Evolutionary conservation across 2,797 vertebrate genomes (phyloP).

Genomic region (Percopsis omiscomaycus): DNA sequence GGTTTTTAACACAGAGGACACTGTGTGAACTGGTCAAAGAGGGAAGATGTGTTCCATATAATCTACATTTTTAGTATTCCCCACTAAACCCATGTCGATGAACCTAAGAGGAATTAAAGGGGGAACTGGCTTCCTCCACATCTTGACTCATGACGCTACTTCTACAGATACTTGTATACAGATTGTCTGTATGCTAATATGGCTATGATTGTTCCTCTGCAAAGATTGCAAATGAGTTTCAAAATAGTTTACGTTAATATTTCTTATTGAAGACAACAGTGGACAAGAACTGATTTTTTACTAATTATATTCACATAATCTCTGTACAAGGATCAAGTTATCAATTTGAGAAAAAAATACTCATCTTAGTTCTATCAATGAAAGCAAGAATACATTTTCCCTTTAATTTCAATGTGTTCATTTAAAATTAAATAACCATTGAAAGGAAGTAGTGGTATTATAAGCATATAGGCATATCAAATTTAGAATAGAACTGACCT

Average conservation of each 20-base stretch:
- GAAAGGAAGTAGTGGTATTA: no score
- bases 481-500: not conserved
- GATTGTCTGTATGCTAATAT: no score
- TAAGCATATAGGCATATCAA: no score
- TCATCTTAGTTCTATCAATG: no score
- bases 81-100: conserved; percentile 5
- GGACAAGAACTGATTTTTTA: conserved; percentile 16
- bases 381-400: no score
- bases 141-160: not conserved
- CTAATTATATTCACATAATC: conserved; percentile 10
- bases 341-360: not conserved
- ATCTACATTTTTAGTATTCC: not conserved
- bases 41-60: not conserved
- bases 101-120: not conserved
- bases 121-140: not conserved
- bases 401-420: no score
- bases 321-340: conserved; percentile 5
- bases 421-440: no score
- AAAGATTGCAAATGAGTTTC: no score
- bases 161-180: no score
- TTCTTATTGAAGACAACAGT: not conserved
- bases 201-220: no score
- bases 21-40: not conserved
- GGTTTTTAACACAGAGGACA: conserved; percentile 11
- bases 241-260: not conserved